Base-by-base conservation (phyloP, 2,888 invertebrate species). In the Leuctra nigra region DNA sequence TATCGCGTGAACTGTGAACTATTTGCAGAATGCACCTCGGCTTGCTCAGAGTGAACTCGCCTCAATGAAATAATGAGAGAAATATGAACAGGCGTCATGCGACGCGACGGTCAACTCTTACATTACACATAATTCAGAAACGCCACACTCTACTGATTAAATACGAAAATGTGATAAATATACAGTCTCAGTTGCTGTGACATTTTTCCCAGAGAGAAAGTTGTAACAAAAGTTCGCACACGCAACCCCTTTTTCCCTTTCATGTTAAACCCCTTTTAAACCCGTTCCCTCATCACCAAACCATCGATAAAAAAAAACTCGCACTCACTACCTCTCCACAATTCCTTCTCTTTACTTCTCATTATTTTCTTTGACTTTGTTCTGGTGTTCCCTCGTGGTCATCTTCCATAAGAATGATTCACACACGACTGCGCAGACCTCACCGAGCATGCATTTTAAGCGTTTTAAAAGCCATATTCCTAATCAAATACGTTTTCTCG, bases 311-410 rank as follows among this genome's bases (percentile, higher is more conserved):
- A n/a, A n/a, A n/a, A n/a, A n/a, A n/a, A 29, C 29, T 29, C 29
- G 29, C 6, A 18, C 20, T 41, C 41, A 16, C 38, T n/a, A 4
- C 13, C 20, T 41, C 41, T 4, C 38, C 16, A 4, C 13, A 38
- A 9, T 14, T 14, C 20, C 41, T 20, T 50, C 33, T 50, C 50
- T 33, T 33, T 33, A 50, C 50, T 50, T 50, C 35, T 50, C 50
- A 50, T 50, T 50, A 50, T 35, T 35, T 50, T 44, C 44, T 18
- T 48, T 50, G 50, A 33, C 33, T 50, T 44, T 44, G 20, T 23
- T 22, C 18, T 23, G 7, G 35, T 20, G 23, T 18, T 50, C 50
- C 50, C 50, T 33, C 35, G 50, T 18, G 50, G 50, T 50, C 50
- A 50, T 35, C 22, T 33, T 50, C 35, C 16, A 35, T 7, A 50